A percentile compares a stretch with the other conserved stretches of the same genome.
Conservation (phyloP, 2,797 vertebrate species). For the Myotis planiceps region DNA sequence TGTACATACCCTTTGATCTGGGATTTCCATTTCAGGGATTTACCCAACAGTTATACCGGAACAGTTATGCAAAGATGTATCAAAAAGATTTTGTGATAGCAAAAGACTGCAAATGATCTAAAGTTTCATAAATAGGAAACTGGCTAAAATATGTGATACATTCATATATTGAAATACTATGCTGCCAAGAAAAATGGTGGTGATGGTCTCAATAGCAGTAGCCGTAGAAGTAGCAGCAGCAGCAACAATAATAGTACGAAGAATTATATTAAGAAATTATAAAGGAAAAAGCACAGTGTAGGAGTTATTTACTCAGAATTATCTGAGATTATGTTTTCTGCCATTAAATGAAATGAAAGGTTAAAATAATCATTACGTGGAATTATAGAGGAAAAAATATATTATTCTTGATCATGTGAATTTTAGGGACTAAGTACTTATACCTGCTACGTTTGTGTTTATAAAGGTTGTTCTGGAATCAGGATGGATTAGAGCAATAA, state of each 20-base stretch:
- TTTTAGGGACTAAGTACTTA: not conserved
- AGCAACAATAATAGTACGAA: not conserved
- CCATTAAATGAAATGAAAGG: not conserved
- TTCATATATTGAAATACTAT: not conserved
- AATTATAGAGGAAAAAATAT: not conserved
- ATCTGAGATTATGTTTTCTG: conserved; percentile 27
- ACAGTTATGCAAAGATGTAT: not conserved
- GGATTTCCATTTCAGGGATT: not conserved
- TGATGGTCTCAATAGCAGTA: not conserved
- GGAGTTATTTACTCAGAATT: not conserved
- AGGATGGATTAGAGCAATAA: not conserved
- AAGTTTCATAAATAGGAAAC: not conserved
- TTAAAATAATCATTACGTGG: conserved; percentile 10
- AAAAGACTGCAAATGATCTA: not conserved
- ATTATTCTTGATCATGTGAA: conserved; percentile 17
- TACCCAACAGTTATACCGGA: not conserved
- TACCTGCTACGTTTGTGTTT: not conserved
- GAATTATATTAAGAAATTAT: conserved; percentile 3
- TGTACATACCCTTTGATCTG: not conserved
- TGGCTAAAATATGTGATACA: not conserved
- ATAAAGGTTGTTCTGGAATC: not conserved
- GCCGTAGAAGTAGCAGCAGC: not conserved
- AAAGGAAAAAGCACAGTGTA: not conserved
- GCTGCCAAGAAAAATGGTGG: not conserved
- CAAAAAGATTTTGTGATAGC: not conserved